Percentiles rank a stretch among this genome's conserved stretches.
Conservation (phyloP, 2,113 vertebrate genomes). For the Burhinus bistriatus region DNA sequence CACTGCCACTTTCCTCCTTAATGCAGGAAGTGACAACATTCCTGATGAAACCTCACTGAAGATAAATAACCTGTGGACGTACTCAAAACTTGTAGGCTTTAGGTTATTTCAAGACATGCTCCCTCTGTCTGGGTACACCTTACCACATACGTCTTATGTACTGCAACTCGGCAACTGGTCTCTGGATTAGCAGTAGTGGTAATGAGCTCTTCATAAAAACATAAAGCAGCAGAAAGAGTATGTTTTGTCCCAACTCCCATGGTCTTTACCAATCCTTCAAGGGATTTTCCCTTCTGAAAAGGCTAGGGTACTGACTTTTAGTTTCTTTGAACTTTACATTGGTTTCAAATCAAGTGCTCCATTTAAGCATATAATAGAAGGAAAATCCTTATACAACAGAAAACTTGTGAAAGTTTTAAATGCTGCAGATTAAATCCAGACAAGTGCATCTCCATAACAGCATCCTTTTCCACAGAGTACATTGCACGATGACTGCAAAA, state of each 20-base stretch:
- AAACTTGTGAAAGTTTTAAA: background rate
- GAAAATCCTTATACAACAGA: background rate
- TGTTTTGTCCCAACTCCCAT: background rate
- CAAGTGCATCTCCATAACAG: background rate
- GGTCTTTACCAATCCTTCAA: background rate
- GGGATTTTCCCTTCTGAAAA: background rate
- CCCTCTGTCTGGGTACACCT: background rate
- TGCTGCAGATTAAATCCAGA: background rate
- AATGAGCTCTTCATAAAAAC: background rate
- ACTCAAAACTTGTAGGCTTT: background rate
- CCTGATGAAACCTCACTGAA: background rate
- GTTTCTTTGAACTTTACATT: background rate
- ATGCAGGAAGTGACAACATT: background rate
- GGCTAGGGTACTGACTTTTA: background rate
- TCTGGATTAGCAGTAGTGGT: background rate
- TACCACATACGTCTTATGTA: fast-evolving
- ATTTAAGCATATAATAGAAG: background rate
- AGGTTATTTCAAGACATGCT: background rate
- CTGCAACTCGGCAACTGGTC: background rate
- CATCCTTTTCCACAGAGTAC: background rate
- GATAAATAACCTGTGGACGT: background rate
- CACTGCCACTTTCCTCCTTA: background rate
- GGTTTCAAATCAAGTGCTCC: background rate
- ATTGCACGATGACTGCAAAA: background rate
- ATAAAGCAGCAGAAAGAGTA: background rate